phyloP scores from a whole-genome alignment of 1,140 invertebrate species.

The Mactra quadrangularis region DNA sequence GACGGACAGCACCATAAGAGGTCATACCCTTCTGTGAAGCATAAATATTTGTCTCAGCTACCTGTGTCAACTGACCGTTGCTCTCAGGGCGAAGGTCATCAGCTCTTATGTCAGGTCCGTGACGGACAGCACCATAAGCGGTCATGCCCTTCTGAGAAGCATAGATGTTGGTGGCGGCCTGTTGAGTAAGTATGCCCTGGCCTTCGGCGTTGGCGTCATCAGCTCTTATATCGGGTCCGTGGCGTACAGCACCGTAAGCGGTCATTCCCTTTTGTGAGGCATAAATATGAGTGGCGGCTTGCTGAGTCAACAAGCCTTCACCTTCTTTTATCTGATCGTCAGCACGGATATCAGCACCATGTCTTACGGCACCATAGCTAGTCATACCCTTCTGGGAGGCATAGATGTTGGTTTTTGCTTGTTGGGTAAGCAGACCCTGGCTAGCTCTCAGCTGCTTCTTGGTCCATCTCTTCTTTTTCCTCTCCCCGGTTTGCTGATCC shows the following conservation, averaged over 20 bases:
- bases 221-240: conserved; percentile 86
- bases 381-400: conserved; percentile 90
- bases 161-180: conserved; percentile 95
- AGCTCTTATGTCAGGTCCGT: conserved; percentile 82
- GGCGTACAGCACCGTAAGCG: conserved; percentile 90
- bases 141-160: conserved; percentile 84
- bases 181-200: conserved; percentile 94
- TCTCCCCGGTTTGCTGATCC: conserved; percentile 86
- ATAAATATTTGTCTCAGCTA: conserved; percentile 95
- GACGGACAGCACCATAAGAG: conserved; percentile 88
- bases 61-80: conserved; percentile 93
- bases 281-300: conserved; percentile 95
- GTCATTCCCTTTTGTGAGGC: conserved; percentile 86
- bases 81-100: conserved; percentile 83
- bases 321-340: conserved; percentile 87
- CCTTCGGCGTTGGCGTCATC: conserved; percentile 84
- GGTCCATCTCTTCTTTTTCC: conserved; percentile 86
- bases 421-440: conserved; percentile 93
- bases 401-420: conserved; percentile 95
- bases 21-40: conserved; percentile 86
- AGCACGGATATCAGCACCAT: conserved; percentile 73
- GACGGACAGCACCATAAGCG: conserved; percentile 66
- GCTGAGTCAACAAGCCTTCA: conserved; percentile 94
- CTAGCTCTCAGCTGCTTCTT: conserved; percentile 85
- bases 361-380: conserved; percentile 68